Percentiles rank a stretch among this genome's conserved stretches.
phyloP scores from a whole-genome alignment of 2,888 invertebrate species.

The Agapostemon virescens region DNA sequence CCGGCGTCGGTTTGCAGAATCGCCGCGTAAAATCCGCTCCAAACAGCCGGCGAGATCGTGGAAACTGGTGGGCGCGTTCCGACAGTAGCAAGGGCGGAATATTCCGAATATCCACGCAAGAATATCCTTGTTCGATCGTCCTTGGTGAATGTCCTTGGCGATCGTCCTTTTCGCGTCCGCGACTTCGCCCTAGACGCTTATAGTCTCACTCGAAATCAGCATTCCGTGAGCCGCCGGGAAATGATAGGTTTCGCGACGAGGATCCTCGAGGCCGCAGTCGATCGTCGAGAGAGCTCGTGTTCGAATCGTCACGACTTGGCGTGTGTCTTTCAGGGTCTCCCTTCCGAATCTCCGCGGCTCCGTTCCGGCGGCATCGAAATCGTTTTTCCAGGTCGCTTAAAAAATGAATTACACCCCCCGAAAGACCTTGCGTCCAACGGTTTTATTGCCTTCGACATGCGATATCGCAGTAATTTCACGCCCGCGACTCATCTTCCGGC shows the following conservation, averaged over 20 bases:
- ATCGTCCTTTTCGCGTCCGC: not conserved
- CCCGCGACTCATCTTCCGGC: constrained; percentile 13
- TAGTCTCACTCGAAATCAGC: not conserved
- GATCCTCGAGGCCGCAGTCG: not conserved
- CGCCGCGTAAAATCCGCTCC: not conserved
- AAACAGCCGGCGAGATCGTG: not conserved
- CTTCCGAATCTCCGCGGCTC: not conserved
- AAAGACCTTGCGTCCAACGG: constrained; percentile 9
- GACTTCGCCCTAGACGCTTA: not conserved
- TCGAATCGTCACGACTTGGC: not conserved
- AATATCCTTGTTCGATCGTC: too few relatives aligned
- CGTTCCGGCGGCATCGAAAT: not conserved
- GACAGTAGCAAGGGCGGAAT: too few relatives aligned
- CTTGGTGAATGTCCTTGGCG: not conserved
- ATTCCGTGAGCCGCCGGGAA: constrained; percentile 2
- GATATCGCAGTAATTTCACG: constrained; percentile 33
- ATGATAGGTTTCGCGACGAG: not conserved
- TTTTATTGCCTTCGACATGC: constrained; percentile 44
- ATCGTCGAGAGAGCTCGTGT: too few relatives aligned
- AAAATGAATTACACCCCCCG: constrained; percentile 37
- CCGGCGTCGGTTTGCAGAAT: not conserved
- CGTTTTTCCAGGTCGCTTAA: constrained; percentile 11
- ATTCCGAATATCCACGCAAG: not conserved
- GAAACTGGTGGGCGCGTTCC: not conserved
- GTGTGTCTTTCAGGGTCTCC: constrained; percentile 1